phyloP scores from a whole-genome alignment of 2,888 invertebrate genomes.

The Lithophane leautieri region DNA sequence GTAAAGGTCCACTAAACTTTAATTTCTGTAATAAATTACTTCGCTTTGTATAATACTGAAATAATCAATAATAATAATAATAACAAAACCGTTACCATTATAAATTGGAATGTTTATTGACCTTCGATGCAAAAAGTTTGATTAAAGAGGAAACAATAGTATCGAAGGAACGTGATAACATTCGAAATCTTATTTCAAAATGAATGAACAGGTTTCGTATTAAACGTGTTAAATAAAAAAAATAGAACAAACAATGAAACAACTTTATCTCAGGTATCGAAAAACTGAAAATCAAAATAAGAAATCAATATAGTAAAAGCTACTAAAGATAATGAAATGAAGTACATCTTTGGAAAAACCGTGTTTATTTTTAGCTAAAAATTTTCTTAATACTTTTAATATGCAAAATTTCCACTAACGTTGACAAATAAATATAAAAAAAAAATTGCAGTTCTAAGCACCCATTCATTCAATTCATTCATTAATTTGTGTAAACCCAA shows the following conservation, averaged over 20 bases:
- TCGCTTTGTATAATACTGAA: neutral
- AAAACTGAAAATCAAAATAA: neutral
- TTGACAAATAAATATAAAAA: neutral
- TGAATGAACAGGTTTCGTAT: conserved; percentile 36
- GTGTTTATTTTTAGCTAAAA: neutral
- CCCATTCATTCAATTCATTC: neutral
- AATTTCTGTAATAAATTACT: neutral
- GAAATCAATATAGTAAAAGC: neutral
- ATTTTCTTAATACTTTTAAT: neutral
- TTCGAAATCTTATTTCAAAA: conserved; percentile 7
- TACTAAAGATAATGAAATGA: neutral
- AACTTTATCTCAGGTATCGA: too few species aligned
- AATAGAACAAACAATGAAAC: neutral
- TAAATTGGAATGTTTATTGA: conserved; percentile 31
- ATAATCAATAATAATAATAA: conserved; percentile 6
- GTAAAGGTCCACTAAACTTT: neutral
- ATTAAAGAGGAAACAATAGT: conserved; percentile 52
- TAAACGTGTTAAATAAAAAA: conserved; percentile 1
- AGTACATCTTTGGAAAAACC: neutral
- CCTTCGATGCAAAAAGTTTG: conserved; percentile 48
- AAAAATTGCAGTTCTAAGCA: neutral
- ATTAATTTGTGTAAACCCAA: neutral
- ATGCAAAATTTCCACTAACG: too few species aligned
- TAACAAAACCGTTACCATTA: conserved; percentile 21
- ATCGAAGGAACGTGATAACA: conserved; percentile 17